Evolutionary conservation across 2,113 vertebrate species (phyloP).

Genomic region (Physeter macrocephalus): DNA sequence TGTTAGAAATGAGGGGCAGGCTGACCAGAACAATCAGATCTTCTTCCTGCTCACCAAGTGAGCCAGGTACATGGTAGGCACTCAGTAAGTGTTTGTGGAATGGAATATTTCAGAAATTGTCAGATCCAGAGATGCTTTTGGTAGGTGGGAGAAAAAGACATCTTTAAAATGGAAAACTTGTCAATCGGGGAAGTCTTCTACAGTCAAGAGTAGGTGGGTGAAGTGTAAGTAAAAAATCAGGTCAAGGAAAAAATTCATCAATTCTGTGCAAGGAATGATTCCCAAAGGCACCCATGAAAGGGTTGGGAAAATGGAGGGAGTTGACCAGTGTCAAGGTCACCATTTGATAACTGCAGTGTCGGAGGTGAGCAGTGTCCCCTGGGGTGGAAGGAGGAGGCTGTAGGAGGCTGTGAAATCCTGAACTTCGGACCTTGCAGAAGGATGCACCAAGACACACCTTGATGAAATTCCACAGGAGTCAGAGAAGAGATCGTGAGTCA

Average conservation of each 20-base stretch:
- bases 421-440: background rate
- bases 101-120: background rate
- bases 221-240: background rate
- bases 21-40: background rate
- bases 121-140: background rate
- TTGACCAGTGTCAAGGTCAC: background rate
- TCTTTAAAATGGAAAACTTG: background rate
- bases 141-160: background rate
- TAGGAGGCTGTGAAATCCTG: background rate
- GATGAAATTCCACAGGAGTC: background rate
- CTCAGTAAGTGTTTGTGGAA: background rate
- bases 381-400: background rate
- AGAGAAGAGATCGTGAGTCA: background rate
- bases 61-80: rapidly evolving
- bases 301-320: background rate
- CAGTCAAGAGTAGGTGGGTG: background rate
- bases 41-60: background rate
- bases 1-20: background rate
- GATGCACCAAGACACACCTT: background rate
- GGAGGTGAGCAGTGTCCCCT: background rate
- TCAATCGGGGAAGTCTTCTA: background rate
- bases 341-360: rapidly evolving
- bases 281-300: background rate
- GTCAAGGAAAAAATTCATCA: background rate
- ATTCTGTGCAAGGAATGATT: background rate